Base-by-base conservation (phyloP, 2,888 invertebrate species). In the Monoplex corrugatus region DNA sequence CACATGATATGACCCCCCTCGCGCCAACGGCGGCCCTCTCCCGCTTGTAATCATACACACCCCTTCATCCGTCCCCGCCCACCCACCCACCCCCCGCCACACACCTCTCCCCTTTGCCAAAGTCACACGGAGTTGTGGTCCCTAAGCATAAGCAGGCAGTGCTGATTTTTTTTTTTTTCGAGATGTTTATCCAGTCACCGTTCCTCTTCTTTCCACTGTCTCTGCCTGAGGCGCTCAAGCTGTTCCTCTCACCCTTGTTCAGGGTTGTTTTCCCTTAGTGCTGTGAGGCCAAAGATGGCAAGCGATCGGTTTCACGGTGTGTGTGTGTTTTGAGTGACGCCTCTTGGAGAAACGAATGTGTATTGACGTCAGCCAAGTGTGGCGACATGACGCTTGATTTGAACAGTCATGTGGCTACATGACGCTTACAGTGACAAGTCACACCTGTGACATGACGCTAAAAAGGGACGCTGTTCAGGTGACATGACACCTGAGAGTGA, bases 181-280 rank as follows among this genome's bases (percentile, higher is more conserved):
- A n/a, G 43, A 44, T 88, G 88, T 88, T 88, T 88, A 88, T 83
- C 83, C 88, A 88, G 83, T 88, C 57, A 68, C 82, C 45, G 63
- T 10, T 68, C 68, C 32, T 78, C n/a, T 63, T 50, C 32, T 19
- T 19, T 68, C 23, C 87, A n/a, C 38, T 86, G 86, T 45, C 32
- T 40, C n/a, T 23, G 50, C 87, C 82, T 32, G 38, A 80, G 80
- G 80, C 80, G 43, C 13, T 50, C 87, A 87, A 87, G 87, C 87
- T 87, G 87, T 87, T 87, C 80, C n/a, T n/a, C 80, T 87, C 43
- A 78, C 87, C 86, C 87, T 87, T 87, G 87, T 87, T 68, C 3
- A 0, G 38, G 40, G 68, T 87, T 75, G 75, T 87, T 87, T n/a
- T 87, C 87, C 80, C 82, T 75, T 84, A 38, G 57, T 82, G 80